Evolutionary conservation across 2,888 invertebrate genomes (phyloP), one percentile per base, ranked within the genome.

Genomic region (Lasioglossum figueresi): DNA sequence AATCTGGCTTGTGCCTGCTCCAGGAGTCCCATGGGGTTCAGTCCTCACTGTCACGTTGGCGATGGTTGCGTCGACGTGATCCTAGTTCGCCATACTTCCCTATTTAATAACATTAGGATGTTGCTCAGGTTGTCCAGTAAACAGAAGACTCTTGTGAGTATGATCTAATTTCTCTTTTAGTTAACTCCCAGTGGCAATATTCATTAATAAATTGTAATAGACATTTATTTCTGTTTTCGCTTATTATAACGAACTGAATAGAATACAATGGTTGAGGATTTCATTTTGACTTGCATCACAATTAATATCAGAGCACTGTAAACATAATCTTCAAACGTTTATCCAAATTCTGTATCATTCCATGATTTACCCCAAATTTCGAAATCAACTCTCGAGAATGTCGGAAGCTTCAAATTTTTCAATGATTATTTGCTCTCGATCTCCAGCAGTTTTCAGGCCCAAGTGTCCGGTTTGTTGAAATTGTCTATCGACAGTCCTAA

Each of bases 41-140:
- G 98, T 71, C 97, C 97, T 1, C 96, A 96, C 91, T 97, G 97
- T 93, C 98, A 98, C 94, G 95, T 98, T 63, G 98, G 98, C 0
- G 97, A 98, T 94, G 98, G 98, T 45, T 97, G 96, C 93, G 95
- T 97, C 83, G 97, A 98, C 95, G 95, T 98, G 88, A 97, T 98
- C 87, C 94, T 98, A 66, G 97, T 98, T 59, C 96, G 96, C 71
- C 97, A 97, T 92, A 97, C 98, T 34, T 96, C 97, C 34, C 94
- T 98, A 80, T 92, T 97, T 63, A 97, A 98, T 92, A 97, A 97
- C 94, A 94, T 98, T 70, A 96, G 96, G 85, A 96, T 98, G 92
- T 95, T 98, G 74, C 93, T 97, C 48, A 95, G 97, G 87, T 95
- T 97, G 75, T 96, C 96, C 75, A 96, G 96, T 88, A 96, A 96